Percentiles rank a stretch among this genome's conserved stretches.
Evolutionary conservation across 2,888 invertebrate genomes (phyloP).

Genomic region (Nomada fabriciana): DNA sequence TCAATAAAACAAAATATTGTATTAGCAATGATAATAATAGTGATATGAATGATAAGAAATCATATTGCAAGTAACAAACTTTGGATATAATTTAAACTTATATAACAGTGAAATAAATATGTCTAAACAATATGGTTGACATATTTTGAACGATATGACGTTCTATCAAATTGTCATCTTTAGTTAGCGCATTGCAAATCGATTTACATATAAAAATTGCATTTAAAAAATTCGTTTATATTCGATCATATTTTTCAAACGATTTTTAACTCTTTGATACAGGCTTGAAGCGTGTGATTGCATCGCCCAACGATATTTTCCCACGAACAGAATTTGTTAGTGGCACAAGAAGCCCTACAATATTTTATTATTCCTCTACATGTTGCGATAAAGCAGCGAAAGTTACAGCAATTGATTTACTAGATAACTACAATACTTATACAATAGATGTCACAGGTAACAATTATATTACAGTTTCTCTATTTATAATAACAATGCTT

Average conservation of each 20-base stretch:
- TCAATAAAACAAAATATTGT: too few relatives aligned
- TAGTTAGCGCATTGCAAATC: neutral
- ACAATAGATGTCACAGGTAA: conserved; percentile 87
- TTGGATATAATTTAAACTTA: too few relatives aligned
- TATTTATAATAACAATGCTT: neutral
- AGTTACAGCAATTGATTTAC: conserved; percentile 89
- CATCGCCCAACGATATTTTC: conserved; percentile 85
- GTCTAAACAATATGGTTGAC: neutral
- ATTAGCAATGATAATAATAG: too few relatives aligned
- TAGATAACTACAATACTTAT: conserved; percentile 88
- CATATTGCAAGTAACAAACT: too few relatives aligned
- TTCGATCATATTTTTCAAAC: neutral
- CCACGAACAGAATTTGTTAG: conserved; percentile 88
- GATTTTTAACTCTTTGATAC: conserved; percentile 14
- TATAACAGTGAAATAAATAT: too few relatives aligned
- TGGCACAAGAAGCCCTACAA: conserved; percentile 89
- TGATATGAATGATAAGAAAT: too few relatives aligned
- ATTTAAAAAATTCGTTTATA: neutral
- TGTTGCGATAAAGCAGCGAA: conserved; percentile 90
- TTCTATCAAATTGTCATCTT: neutral
- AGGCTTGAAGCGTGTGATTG: conserved; percentile 80
- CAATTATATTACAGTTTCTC: neutral
- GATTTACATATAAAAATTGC: neutral
- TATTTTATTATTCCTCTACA: conserved; percentile 89
- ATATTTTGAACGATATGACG: neutral